These are phyloP conservation scores for Sebastes glaucus DNA, from an alignment of 2,797 vertebrate genomes.

Conservation along the genomic window DNA sequence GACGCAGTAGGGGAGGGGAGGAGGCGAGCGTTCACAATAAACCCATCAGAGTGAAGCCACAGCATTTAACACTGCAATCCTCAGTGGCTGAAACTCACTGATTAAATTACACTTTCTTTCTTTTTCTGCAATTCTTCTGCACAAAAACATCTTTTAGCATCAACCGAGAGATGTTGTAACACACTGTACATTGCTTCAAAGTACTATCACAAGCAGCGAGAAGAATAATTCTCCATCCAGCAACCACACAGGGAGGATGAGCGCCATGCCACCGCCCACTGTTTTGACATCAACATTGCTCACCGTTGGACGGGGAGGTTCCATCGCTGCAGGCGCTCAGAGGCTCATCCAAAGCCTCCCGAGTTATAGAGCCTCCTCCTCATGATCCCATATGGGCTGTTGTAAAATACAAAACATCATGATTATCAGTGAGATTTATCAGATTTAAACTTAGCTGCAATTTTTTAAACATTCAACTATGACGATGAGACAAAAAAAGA, in stretches of 20 bases:
- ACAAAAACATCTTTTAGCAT: neutral
- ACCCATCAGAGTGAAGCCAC: conserved; percentile 30
- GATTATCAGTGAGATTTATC: neutral
- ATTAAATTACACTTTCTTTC: conserved; percentile 29
- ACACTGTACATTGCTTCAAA: neutral
- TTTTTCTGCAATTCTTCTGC: neutral
- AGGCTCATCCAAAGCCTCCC: conserved; percentile 40
- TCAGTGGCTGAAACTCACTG: conserved; percentile 29
- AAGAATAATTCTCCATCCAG: neutral
- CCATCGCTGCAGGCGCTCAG: conserved; percentile 18
- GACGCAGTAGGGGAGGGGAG: neutral
- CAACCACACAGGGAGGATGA: neutral
- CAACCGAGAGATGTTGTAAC: neutral
- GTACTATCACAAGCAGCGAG: neutral
- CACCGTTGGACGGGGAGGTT: conserved; percentile 39
- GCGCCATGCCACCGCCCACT: conserved; percentile 1
- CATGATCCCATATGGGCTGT: conserved; percentile 41
- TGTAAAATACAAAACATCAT: conserved; percentile 11
- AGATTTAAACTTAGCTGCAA: neutral
- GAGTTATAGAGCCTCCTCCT: conserved; percentile 35
- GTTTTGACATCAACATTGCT: conserved; percentile 38
- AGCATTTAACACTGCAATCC: conserved; percentile 15
- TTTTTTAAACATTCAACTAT: neutral
- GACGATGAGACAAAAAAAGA: neutral
- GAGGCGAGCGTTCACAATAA: conserved; percentile 7